A percentile compares a stretch with the other conserved stretches of the same genome.
Evolutionary conservation across 2,797 vertebrate genomes (phyloP).

Genomic region (Nothura maculosa): DNA sequence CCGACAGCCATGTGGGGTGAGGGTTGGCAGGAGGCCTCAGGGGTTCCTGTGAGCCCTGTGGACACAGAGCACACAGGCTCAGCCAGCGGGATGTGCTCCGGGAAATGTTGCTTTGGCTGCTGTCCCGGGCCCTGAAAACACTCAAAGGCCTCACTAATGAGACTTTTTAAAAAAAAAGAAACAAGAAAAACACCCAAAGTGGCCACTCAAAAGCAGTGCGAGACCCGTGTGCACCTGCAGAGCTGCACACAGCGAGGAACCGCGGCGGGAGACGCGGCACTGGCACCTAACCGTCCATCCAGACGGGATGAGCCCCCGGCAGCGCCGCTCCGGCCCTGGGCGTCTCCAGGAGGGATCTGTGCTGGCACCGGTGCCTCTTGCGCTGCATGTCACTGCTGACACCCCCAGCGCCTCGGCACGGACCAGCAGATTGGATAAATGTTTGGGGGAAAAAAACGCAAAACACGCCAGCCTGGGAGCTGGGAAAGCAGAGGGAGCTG

Average conservation of each 20-base stretch:
- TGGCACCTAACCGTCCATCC: fast-evolving
- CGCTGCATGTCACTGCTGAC: fast-evolving
- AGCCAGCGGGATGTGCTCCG: too few relatives aligned
- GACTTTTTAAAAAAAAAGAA: background rate
- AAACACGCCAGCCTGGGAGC: background rate
- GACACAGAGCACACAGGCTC: too few relatives aligned
- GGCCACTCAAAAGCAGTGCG: too few relatives aligned
- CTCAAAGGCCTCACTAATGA: background rate
- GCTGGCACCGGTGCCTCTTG: background rate
- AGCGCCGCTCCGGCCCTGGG: fast-evolving
- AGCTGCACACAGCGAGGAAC: background rate
- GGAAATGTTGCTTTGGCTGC: background rate
- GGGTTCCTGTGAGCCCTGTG: background rate
- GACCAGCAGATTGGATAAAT: background rate
- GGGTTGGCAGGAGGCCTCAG: fast-evolving
- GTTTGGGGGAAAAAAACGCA: background rate
- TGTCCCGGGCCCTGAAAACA: background rate
- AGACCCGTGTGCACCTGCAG: fast-evolving
- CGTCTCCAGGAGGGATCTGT: fast-evolving
- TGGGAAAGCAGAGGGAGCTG: background rate
- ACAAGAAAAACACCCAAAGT: too few relatives aligned
- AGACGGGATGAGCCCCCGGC: fast-evolving
- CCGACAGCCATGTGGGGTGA: fast-evolving
- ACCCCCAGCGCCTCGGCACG: background rate
- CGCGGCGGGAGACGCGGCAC: fast-evolving